phyloP scores from a whole-genome alignment of 23 tunicate species.

The Trididemnum clinides region DNA sequence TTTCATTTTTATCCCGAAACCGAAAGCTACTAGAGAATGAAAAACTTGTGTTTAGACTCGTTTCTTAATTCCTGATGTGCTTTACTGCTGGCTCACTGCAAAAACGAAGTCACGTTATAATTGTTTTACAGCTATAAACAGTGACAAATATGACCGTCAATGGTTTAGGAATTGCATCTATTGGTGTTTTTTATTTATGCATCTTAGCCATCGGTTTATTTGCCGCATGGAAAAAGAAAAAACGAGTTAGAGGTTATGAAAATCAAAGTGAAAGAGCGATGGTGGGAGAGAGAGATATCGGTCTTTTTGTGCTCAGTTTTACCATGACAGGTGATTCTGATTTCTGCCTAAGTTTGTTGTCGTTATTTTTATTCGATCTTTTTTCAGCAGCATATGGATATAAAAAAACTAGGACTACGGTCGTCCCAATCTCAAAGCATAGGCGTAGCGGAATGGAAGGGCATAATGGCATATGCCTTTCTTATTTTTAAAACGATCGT shows the following conservation, averaged over 20 bases:
- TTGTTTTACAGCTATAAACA: background rate
- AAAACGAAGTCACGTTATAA: background rate
- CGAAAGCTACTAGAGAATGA: too few species aligned
- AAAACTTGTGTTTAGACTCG: too few species aligned
- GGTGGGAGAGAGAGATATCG: conserved; percentile 94
- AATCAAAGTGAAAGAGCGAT: conserved; percentile 66
- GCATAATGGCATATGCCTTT: too few species aligned
- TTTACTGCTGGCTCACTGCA: too few species aligned
- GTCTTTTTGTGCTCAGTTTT: conserved; percentile 81
- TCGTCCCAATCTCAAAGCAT: too few species aligned
- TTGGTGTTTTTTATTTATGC: conserved; percentile 75
- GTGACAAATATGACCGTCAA: conserved; percentile 82
- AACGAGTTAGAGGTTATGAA: conserved; percentile 35
- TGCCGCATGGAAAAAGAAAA: conserved; percentile 92
- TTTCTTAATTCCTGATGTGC: too few species aligned
- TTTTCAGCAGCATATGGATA: too few species aligned
- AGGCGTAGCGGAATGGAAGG: too few species aligned
- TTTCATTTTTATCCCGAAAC: too few species aligned
- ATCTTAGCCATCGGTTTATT: conserved; percentile 89
- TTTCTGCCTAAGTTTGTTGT: too few species aligned
- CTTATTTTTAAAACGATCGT: too few species aligned
- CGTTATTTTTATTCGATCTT: too few species aligned
- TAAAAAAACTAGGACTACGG: background rate
- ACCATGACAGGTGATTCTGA: conserved; percentile 93
- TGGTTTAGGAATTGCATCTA: conserved; percentile 72